A percentile compares a stretch with the other conserved stretches of the same genome.
phyloP scores from a whole-genome alignment of 2,113 vertebrate species.

The Pleuronectes platessa region DNA sequence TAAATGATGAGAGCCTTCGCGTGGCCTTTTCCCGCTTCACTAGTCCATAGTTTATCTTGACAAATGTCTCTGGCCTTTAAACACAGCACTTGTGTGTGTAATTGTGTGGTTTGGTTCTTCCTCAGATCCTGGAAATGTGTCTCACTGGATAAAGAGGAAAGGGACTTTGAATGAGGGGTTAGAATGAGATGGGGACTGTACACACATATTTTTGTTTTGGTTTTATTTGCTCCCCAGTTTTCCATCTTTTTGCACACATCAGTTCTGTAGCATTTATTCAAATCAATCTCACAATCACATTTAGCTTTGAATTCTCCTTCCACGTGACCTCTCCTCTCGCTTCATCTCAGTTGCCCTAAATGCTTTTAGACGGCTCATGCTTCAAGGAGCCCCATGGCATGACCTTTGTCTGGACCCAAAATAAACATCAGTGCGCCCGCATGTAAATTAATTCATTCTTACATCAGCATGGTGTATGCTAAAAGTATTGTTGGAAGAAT shows the following conservation, averaged over 20 bases:
- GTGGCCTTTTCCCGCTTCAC: slow-evolving; percentile 55
- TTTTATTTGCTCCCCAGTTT: neutral
- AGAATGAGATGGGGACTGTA: neutral
- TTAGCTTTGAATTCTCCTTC: slow-evolving; percentile 30
- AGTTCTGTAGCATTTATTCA: neutral
- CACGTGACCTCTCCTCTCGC: slow-evolving; percentile 33
- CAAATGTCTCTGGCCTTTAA: slow-evolving; percentile 63
- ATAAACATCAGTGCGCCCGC: slow-evolving; percentile 19
- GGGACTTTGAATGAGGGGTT: neutral
- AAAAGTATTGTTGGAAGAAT: neutral
- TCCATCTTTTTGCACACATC: neutral
- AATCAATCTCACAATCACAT: neutral
- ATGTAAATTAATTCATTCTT: slow-evolving; percentile 46
- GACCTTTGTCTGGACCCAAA: slow-evolving; percentile 63
- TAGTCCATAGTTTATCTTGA: slow-evolving; percentile 54
- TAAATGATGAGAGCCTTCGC: slow-evolving; percentile 50
- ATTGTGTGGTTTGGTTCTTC: slow-evolving; percentile 18
- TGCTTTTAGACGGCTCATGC: slow-evolving; percentile 49
- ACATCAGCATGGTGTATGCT: slow-evolving; percentile 34
- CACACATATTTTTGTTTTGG: too few relatives aligned
- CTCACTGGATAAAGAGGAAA: slow-evolving; percentile 7
- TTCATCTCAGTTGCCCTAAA: slow-evolving; percentile 41
- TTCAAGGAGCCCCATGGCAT: slow-evolving; percentile 46
- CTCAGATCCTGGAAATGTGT: slow-evolving; percentile 9
- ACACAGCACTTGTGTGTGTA: slow-evolving; percentile 11